Percentiles rank a stretch among this genome's conserved stretches.
These are phyloP conservation scores for Brachionus rubens DNA, from an alignment of 1,140 invertebrate genomes.

Conservation along the genomic window DNA sequence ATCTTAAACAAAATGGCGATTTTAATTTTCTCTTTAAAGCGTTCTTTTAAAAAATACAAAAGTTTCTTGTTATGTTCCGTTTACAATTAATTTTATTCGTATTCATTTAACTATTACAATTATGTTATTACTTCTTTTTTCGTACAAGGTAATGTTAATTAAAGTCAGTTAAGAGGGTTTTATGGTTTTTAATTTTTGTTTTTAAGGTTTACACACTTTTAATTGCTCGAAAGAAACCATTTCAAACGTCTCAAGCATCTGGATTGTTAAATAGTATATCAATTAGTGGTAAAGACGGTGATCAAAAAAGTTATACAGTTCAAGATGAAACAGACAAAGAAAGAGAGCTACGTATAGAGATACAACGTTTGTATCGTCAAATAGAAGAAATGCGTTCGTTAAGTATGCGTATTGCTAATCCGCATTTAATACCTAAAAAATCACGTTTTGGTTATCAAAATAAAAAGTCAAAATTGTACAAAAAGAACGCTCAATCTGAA, in stretches of 20 bases:
- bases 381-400: conserved; percentile 44
- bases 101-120: conserved; percentile 45
- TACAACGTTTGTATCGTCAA: conserved; percentile 35
- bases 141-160: conserved; percentile 26
- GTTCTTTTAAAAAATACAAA: conserved; percentile 39
- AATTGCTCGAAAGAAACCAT: conserved; percentile 27
- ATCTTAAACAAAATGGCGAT: not conserved
- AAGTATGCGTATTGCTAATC: conserved; percentile 40
- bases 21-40: not conserved
- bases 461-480: conserved; percentile 43
- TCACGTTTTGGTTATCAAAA: conserved; percentile 34
- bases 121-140: conserved; percentile 41
- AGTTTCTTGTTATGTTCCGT: conserved; percentile 42
- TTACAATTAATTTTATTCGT: conserved; percentile 42
- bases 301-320: conserved; percentile 32
- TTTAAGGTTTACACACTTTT: conserved; percentile 26
- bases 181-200: not conserved
- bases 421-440: conserved; percentile 37
- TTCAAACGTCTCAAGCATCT: not conserved
- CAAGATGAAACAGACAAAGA: conserved; percentile 45
- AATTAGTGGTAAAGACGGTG: conserved; percentile 27
- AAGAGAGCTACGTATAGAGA: not conserved
- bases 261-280: conserved; percentile 13
- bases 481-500: conserved; percentile 19
- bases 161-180: not conserved